Evolutionary conservation across 2,797 vertebrate species (phyloP).

Genomic region (Hemitrygon akajei): DNA sequence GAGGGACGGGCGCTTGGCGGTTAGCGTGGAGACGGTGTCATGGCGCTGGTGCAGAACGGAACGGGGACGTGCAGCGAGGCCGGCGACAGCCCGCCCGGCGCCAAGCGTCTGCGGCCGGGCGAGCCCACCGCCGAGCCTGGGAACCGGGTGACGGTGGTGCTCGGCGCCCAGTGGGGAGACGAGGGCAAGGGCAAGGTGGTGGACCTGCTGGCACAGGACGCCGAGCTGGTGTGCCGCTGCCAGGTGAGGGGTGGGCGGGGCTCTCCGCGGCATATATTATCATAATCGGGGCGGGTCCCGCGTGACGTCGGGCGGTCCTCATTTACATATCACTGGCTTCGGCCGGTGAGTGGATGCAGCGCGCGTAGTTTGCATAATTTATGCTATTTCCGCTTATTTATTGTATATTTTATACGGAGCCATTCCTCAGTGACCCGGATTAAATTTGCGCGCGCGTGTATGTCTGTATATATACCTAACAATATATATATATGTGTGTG

Average conservation of each 20-base stretch:
- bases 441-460: too few relatives aligned
- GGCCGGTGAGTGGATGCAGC: too few relatives aligned
- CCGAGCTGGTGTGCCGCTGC: conserved; percentile 71
- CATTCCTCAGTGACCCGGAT: too few relatives aligned
- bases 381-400: too few relatives aligned
- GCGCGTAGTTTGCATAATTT: too few relatives aligned
- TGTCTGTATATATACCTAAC: too few relatives aligned
- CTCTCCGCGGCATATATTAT: too few relatives aligned
- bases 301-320: neutral
- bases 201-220: conserved; percentile 70
- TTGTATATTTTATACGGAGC: too few relatives aligned
- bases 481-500: too few relatives aligned
- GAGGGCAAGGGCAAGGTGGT: conserved; percentile 75
- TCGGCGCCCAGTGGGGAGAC: conserved; percentile 73
- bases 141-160: conserved; percentile 71
- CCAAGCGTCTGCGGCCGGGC: neutral
- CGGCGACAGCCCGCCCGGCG: neutral
- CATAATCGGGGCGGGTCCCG: neutral
- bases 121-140: conserved; percentile 48
- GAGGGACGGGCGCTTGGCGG: neutral
- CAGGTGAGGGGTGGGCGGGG: conserved; percentile 53
- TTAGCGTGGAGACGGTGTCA: neutral
- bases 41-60: neutral
- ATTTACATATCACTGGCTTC: neutral
- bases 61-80: neutral